phyloP scores from a whole-genome alignment of 2,113 vertebrate genomes.

The Odontesthes bonariensis region DNA sequence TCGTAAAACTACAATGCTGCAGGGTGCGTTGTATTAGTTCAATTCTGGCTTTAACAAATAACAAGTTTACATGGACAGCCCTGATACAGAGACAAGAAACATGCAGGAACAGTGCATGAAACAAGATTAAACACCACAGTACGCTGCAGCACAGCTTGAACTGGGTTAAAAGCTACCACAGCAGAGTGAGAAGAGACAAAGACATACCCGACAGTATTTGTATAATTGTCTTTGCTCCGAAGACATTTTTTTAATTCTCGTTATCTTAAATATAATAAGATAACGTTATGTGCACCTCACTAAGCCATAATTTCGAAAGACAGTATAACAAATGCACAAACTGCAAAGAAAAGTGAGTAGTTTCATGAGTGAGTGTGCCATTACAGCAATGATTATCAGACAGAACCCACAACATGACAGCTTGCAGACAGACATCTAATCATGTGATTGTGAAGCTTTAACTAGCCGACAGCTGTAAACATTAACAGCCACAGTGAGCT shows the following conservation, averaged over 20 bases:
- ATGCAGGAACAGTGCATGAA: constrained; percentile 12
- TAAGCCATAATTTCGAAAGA: constrained; percentile 17
- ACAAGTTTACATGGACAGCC: not conserved
- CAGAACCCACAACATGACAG: constrained; percentile 50
- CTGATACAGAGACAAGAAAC: constrained; percentile 6
- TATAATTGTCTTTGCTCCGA: constrained; percentile 33
- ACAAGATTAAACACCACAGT: constrained; percentile 12
- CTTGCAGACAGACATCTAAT: constrained; percentile 65
- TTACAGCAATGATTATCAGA: constrained; percentile 29
- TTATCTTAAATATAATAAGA: too few relatives aligned
- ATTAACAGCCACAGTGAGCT: constrained; percentile 16
- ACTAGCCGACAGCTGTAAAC: constrained; percentile 20
- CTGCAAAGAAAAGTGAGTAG: constrained; percentile 25
- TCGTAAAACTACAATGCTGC: not conserved
- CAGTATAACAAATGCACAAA: constrained; percentile 55
- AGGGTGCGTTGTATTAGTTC: not conserved
- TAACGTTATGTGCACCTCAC: not conserved
- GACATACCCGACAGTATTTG: constrained; percentile 29
- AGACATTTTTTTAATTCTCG: constrained; percentile 6
- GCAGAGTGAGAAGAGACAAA: constrained; percentile 6
- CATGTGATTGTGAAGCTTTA: constrained; percentile 13
- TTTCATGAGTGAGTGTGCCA: constrained; percentile 37
- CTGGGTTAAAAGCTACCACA: constrained; percentile 4
- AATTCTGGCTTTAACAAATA: constrained; percentile 2
- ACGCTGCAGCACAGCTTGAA: not conserved